Base-by-base conservation (phyloP, 2,113 vertebrate species). In the Rhea americana region DNA sequence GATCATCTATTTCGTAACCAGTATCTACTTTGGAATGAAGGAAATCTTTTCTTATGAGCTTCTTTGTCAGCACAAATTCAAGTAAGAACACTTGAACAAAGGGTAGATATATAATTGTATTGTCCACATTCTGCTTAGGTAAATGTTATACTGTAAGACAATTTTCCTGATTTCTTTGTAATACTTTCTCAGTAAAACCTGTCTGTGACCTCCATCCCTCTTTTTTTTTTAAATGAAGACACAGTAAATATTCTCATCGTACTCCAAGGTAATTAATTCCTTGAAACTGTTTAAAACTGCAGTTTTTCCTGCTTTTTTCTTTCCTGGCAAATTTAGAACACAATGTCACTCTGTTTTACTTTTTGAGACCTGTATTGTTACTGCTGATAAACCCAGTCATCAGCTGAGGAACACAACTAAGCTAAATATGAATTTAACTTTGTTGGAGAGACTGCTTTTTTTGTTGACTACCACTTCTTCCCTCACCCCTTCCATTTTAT, bases 281-380 rank as follows among this genome's bases (percentile, higher is more conserved):
- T 85, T 50, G 26, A 53, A 85, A 77, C 50, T 92, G 41, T 90
- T 93, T 79, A 93, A 76, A 62, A 85, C 87, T 91, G 72, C 73
- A 87, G 48, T 70, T 43, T 90, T 96, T 41, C 91, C 48, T 71
- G 11, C 26, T 59, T 66, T 55, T 59, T 59, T 11, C 76, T 53
- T 90, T 63, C 35, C 48, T 32, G 63, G 59, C 58, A 45, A 85
- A 62, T 82, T 25, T 7, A 41, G 25, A 55, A 30, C 16, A 25
- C 62, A 80, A 28, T 77, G 11, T 66, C 9, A 17, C 28, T 48
- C 18, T 63, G 62, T 50, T 39, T 51, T 66, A 84, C 37, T 91
- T 67, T 21, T 67, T 21, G 30, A 84, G 74, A 70, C 43, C 35
- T 32, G 21, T 59, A 83, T 75, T 81, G 5, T 71, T 61, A 22